phyloP scores from a whole-genome alignment of 2,797 vertebrate species.

The Manis crassicaudata region DNA sequence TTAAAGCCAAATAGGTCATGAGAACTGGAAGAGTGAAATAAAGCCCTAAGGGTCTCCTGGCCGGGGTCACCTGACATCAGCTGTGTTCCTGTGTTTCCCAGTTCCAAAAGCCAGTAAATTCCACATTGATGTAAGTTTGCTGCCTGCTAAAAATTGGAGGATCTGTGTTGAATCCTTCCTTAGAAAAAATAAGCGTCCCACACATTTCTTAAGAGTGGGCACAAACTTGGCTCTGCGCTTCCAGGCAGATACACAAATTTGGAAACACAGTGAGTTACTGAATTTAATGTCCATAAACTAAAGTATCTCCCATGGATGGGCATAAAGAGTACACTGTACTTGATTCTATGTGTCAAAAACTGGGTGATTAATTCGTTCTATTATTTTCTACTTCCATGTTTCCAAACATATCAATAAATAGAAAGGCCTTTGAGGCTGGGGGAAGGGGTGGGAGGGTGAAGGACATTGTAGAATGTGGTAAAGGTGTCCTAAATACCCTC shows the following conservation, averaged over 20 bases:
- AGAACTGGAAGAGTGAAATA: neutral
- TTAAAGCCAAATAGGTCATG: neutral
- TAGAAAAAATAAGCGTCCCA: neutral
- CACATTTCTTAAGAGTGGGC: neutral
- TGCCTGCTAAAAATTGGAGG: neutral
- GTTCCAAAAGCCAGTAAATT: neutral
- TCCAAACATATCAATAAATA: neutral
- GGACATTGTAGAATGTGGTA: neutral
- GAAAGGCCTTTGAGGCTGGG: neutral
- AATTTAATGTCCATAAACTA: neutral
- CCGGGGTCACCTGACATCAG: neutral
- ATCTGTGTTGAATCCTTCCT: neutral
- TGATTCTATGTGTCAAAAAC: neutral
- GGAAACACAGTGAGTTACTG: neutral
- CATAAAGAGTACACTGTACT: neutral
- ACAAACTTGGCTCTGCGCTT: neutral
- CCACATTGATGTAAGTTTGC: neutral
- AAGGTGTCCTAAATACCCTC: neutral
- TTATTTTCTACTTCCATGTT: neutral
- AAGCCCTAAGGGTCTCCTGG: neutral
- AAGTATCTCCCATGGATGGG: neutral
- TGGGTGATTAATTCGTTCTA: neutral
- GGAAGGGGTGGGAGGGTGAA: neutral
- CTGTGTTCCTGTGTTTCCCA: neutral
- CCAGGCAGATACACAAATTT: neutral